Percentiles rank a stretch among this genome's conserved stretches.
Evolutionary conservation across 1,140 invertebrate genomes (phyloP).

Genomic region (Medauroidea extradentata): DNA sequence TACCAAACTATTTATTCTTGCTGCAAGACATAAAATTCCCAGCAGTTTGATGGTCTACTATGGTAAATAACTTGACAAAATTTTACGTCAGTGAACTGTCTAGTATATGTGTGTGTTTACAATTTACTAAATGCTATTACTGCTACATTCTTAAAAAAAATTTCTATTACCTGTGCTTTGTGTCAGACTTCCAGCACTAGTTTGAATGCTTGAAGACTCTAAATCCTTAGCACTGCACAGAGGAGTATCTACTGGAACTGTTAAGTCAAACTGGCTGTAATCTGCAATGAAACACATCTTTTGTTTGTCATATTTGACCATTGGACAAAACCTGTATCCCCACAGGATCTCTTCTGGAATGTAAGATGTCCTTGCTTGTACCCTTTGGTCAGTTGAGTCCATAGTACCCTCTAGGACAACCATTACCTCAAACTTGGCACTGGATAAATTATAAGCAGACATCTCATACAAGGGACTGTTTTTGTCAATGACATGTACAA

Average conservation of each 20-base stretch:
- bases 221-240: background rate
- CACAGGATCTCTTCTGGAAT: slow-evolving; percentile 89
- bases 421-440: slow-evolving; percentile 86
- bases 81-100: no score
- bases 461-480: slow-evolving; percentile 53
- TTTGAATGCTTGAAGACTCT: no score
- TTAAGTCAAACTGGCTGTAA: background rate
- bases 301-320: slow-evolving; percentile 89
- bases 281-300: background rate
- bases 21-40: no score
- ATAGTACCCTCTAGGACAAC: slow-evolving; percentile 94
- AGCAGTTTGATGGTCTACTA: no score
- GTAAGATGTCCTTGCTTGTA: slow-evolving; percentile 86
- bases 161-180: no score
- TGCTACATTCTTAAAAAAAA: no score
- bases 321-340: slow-evolving; percentile 86
- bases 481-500: slow-evolving; percentile 55
- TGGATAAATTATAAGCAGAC: slow-evolving; percentile 48
- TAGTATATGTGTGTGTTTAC: no score
- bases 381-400: slow-evolving; percentile 85
- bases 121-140: no score
- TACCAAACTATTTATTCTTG: no score
- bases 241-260: background rate
- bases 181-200: no score
- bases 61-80: no score